These are phyloP conservation scores for Sesamia inferens DNA, from an alignment of 2,888 invertebrate genomes.

Conservation along the genomic window DNA sequence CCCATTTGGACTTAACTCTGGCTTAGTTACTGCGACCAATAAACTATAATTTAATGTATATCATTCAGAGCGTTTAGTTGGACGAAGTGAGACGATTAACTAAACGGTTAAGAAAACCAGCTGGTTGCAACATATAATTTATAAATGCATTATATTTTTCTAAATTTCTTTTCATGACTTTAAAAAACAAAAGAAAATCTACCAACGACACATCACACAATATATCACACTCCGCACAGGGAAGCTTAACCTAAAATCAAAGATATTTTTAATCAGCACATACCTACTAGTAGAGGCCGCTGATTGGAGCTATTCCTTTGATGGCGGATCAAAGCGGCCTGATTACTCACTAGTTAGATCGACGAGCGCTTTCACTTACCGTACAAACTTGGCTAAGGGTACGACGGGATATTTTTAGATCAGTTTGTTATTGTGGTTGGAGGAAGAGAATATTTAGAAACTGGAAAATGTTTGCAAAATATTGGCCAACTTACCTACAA, in stretches of 20 bases:
- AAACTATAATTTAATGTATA: too few relatives aligned
- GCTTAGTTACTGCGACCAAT: too few relatives aligned
- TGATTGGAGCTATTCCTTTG: conserved; percentile 75
- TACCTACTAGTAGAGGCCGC: conserved; percentile 46
- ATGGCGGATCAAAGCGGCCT: conserved; percentile 75
- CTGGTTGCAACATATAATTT: too few relatives aligned
- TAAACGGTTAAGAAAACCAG: too few relatives aligned
- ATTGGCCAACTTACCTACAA: not conserved
- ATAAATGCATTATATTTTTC: too few relatives aligned
- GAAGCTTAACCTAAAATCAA: conserved; percentile 36
- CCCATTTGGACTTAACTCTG: too few relatives aligned
- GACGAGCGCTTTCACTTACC: conserved; percentile 50
- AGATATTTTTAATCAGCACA: conserved; percentile 62
- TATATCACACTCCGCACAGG: conserved; percentile 3
- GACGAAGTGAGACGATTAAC: too few relatives aligned
- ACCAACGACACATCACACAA: not conserved
- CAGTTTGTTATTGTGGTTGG: not conserved
- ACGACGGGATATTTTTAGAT: conserved; percentile 13
- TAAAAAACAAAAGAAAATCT: conserved; percentile 7
- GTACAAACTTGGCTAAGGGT: conserved; percentile 3
- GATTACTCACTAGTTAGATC: conserved; percentile 68
- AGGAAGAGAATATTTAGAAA: not conserved
- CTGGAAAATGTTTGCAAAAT: not conserved
- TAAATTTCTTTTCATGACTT: not conserved
- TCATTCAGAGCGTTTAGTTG: too few relatives aligned